These are phyloP conservation scores for Hyposmocoma kahamanoa DNA, from an alignment of 1,140 invertebrate genomes.

Conservation along the genomic window DNA sequence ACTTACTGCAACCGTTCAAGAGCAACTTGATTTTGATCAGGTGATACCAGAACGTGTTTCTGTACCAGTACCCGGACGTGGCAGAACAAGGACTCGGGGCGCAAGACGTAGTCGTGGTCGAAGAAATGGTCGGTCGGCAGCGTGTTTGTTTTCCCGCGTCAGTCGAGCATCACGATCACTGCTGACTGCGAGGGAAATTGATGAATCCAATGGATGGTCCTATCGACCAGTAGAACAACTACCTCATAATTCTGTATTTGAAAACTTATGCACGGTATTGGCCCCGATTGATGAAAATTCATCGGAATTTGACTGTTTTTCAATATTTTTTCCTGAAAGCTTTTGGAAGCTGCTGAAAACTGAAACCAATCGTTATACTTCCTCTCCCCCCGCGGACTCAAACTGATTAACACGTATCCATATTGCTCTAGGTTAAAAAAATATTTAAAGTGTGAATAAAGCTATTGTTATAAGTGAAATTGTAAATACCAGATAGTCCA, in stretches of 20 bases:
- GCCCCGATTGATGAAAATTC: conserved; percentile 11
- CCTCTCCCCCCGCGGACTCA: too few relatives aligned
- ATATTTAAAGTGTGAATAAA: too few relatives aligned
- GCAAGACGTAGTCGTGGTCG: background rate
- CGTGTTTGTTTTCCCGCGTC: background rate
- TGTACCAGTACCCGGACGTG: background rate
- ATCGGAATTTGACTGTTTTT: conserved; percentile 17
- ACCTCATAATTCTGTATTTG: conserved; percentile 2
- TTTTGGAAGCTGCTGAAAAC: conserved; percentile 14
- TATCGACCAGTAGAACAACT: background rate
- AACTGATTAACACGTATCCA: too few relatives aligned
- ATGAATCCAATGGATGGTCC: background rate
- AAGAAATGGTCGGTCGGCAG: background rate
- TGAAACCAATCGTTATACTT: conserved; percentile 18
- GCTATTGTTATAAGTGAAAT: too few relatives aligned
- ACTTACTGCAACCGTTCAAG: background rate
- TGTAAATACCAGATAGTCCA: too few relatives aligned
- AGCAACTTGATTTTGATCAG: background rate
- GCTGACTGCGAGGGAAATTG: background rate
- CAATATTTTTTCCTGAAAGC: conserved; percentile 12
- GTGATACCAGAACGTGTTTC: background rate
- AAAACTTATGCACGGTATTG: background rate
- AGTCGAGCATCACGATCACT: background rate
- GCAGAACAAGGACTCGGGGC: background rate
- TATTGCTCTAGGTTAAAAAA: too few relatives aligned